Evolutionary conservation across 2,888 invertebrate genomes (phyloP).

Genomic region (Romanomermis culicivorax): DNA sequence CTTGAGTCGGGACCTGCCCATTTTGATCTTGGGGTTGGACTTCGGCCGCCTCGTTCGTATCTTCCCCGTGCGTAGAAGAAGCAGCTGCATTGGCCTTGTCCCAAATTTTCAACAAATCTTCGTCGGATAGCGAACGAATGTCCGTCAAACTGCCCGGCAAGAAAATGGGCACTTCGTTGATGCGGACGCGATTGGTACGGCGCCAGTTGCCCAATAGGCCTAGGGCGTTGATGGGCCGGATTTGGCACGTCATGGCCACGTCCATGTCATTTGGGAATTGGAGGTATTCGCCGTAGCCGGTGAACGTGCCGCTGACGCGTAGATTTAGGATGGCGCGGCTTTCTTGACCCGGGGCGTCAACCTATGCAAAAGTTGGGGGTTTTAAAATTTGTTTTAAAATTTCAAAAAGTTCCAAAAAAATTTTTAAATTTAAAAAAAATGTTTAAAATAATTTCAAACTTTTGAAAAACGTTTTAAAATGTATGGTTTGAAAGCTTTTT

Average conservation of each 20-base stretch:
- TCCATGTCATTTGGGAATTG: conserved; percentile 8
- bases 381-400: no score
- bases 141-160: conserved; percentile 8
- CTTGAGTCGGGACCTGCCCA: no score
- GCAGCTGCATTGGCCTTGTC: no score
- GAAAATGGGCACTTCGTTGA: conserved; percentile 9
- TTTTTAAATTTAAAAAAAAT: no score
- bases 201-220: not conserved
- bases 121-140: conserved; percentile 1
- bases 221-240: conserved; percentile 5
- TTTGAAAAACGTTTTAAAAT: no score
- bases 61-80: no score
- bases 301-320: not conserved
- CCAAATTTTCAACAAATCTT: conserved; percentile 1
- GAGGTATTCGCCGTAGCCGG: conserved; percentile 6
- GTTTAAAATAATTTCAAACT: no score
- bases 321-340: not conserved
- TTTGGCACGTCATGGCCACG: conserved; percentile 1
- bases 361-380: no score
- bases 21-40: no score
- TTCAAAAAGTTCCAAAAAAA: no score
- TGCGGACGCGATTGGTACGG: conserved; percentile 1
- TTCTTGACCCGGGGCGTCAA: not conserved
- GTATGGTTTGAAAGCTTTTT: no score
- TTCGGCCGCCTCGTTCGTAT: no score